Conservation (phyloP, 2,113 vertebrate species). For the Carollia perspicillata region DNA sequence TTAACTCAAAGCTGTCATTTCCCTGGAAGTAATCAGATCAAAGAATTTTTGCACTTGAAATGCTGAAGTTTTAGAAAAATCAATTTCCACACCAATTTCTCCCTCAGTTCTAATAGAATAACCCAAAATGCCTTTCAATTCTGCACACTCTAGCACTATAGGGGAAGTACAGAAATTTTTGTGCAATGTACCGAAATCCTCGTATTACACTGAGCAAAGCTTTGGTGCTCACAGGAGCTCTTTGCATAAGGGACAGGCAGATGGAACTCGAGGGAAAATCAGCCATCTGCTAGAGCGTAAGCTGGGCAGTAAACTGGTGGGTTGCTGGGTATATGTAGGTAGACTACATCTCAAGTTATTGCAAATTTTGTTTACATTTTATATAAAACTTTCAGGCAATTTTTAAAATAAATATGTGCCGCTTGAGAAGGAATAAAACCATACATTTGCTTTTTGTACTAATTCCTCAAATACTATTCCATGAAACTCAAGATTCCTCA, state of each 20-base stretch:
- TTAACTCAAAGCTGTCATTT: background rate
- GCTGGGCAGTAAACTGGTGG: background rate
- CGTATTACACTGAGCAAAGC: background rate
- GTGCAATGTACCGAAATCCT: background rate
- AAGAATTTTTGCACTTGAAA: constrained; percentile 26
- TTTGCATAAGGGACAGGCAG: background rate
- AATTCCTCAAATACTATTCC: background rate
- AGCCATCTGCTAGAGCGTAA: background rate
- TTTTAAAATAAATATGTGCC: background rate
- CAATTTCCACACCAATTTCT: constrained; percentile 15
- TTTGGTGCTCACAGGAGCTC: background rate
- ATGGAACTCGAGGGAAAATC: background rate
- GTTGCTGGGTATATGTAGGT: background rate
- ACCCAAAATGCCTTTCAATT: background rate
- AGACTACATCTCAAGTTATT: background rate
- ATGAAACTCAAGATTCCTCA: background rate
- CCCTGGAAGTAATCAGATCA: constrained; percentile 10
- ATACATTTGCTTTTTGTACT: background rate
- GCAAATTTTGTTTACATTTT: background rate
- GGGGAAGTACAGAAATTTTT: background rate
- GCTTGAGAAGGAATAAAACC: background rate
- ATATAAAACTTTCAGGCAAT: background rate
- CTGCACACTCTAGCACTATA: background rate
- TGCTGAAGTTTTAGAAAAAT: constrained; percentile 32
- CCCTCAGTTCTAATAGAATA: background rate